Evolutionary conservation across 2,888 invertebrate species (phyloP), one percentile per base, ranked within the genome.

Genomic region (Spisula solida): DNA sequence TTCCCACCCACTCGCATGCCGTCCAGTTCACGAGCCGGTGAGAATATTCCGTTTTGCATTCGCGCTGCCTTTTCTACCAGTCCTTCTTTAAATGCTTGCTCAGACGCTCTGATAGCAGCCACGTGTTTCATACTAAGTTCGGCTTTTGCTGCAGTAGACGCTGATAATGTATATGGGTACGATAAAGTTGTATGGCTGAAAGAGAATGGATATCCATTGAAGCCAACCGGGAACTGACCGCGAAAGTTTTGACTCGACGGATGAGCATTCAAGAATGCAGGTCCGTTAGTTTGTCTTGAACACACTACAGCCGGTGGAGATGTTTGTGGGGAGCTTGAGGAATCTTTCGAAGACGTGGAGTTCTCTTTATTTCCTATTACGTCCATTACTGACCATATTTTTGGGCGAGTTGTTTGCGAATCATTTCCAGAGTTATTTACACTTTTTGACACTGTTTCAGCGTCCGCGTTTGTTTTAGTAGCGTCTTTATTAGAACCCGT

Each of bases 21-120:
- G 82, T 95, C 95, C 75, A 95, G 88, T 86, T 95, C 95, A 78
- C 95, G 85, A 12, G 95, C 95, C n/a, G 95, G 95, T 20, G 95
- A 95, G 88, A 95, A 95, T 31, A 95, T 88, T 85, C 93, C 93
- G 81, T 92, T 93, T 85, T 94, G 94, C 60, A 94, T 92, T 79
- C 93, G 89, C 4, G 92, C 90, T 34, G 91, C 89, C 48, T 93
- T 93, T 79, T 92, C 92, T 0, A 89, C 87, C 29, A 92, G 90
- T 81, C 89, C 92, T 66, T 91, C 91, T 81, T 92, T 93, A 81
- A 93, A 90, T 48, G 93, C 90, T 81, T 93, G 93, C 82, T 93
- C 94, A 14, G 92, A 83, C 1, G 91, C 90, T 18, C 89, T 79
- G 31, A 92, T 85, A 12, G 92, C 88, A 18, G 91, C 93, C n/a